phyloP scores from a whole-genome alignment of 2,797 vertebrate species.

The Sebastes paucispinis region DNA sequence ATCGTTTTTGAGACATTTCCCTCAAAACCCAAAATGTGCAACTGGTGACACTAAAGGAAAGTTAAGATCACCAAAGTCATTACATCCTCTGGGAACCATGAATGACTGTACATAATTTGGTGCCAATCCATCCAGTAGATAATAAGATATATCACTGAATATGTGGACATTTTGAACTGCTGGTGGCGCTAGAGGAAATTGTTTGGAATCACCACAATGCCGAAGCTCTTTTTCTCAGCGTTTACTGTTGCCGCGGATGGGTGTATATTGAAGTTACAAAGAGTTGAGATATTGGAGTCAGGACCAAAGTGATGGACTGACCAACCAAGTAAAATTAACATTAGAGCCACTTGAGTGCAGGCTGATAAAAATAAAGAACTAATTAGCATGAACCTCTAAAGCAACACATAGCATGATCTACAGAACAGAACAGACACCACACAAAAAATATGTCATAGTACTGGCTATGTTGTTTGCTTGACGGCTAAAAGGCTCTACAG shows the following conservation, averaged over 20 bases:
- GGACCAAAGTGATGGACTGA: not conserved
- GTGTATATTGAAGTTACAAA: not conserved
- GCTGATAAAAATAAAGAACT: not conserved
- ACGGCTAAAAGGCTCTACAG: not conserved
- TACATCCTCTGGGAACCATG: not conserved
- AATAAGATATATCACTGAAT: not conserved
- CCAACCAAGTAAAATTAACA: not conserved
- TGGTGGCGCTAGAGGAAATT: not conserved
- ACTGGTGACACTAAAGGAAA: not conserved
- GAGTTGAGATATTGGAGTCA: not conserved
- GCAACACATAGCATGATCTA: not conserved
- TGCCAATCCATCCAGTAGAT: not conserved
- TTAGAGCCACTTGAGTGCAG: not conserved
- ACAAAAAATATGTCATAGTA: not conserved
- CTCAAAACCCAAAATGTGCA: not conserved
- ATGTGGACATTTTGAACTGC: not conserved
- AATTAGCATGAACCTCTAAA: not conserved
- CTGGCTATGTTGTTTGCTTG: not conserved
- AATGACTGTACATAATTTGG: not conserved
- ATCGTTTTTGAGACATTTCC: no score
- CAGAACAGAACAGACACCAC: not conserved
- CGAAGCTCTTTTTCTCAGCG: no score
- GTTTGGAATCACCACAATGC: not conserved
- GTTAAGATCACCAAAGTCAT: not conserved
- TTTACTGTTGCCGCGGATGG: no score